phyloP scores from a whole-genome alignment of 2,888 invertebrate genomes.

The Drosophila austrosaltans region DNA sequence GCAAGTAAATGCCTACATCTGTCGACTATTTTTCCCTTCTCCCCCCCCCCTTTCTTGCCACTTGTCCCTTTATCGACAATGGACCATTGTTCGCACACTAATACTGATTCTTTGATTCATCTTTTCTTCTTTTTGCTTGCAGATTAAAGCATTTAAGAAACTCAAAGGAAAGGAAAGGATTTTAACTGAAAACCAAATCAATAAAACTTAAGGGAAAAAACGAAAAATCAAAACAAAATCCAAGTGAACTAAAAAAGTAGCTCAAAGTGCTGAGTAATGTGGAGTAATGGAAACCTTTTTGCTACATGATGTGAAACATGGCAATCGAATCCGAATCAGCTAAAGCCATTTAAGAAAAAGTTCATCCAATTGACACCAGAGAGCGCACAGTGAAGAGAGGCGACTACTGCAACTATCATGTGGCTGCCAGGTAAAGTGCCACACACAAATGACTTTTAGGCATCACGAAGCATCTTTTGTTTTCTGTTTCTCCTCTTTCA shows the following conservation, averaged over 20 bases:
- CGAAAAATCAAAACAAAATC: constrained; percentile 27
- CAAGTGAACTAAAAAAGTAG: constrained; percentile 49
- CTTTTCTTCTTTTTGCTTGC: constrained; percentile 24
- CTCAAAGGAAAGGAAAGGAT: constrained; percentile 1
- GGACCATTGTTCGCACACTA: constrained; percentile 49
- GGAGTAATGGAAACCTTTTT: constrained; percentile 72
- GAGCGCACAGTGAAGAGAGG: constrained; percentile 17
- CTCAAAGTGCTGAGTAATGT: constrained; percentile 74
- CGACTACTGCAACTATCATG: constrained; percentile 23
- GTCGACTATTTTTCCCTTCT: no score
- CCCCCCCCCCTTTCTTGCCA: no score
- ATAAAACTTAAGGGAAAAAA: constrained; percentile 16
- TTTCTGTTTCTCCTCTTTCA: constrained; percentile 29
- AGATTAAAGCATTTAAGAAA: constrained; percentile 50
- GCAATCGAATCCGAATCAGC: constrained; percentile 77
- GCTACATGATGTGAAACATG: constrained; percentile 76
- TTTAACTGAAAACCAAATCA: constrained; percentile 10
- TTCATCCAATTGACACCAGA: constrained; percentile 72
- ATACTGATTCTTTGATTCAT: constrained; percentile 49
- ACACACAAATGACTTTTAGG: constrained; percentile 24
- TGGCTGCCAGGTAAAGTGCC: constrained; percentile 53
- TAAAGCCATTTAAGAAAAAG: constrained; percentile 74
- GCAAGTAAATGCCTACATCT: constrained; percentile 59
- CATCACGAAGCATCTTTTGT: constrained; percentile 42
- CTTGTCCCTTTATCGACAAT: constrained; percentile 40